A percentile compares a stretch with the other conserved stretches of the same genome.
These are phyloP conservation scores for Indri indri DNA, from an alignment of 2,113 vertebrate genomes.

Conservation along the genomic window DNA sequence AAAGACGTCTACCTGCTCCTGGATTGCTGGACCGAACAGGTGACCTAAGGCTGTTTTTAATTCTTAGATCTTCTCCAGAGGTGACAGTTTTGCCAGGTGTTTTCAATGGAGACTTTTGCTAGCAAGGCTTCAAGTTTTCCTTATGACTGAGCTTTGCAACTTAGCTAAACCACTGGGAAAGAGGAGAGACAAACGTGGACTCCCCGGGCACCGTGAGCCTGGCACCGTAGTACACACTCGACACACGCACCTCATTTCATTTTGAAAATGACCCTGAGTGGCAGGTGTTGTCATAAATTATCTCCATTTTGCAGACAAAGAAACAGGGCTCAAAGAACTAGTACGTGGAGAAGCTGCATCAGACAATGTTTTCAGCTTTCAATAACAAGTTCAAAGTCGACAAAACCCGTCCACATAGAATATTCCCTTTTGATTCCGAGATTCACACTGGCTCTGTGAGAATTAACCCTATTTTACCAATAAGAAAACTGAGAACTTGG, in stretches of 20 bases:
- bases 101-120: slow-evolving; percentile 17
- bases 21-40: not conserved
- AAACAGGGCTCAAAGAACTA: not conserved
- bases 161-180: not conserved
- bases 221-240: not conserved
- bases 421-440: not conserved
- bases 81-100: not conserved
- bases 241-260: not conserved
- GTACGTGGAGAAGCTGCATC: not conserved
- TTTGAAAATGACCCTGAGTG: not conserved
- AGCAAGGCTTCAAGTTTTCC: not conserved
- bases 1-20: not conserved
- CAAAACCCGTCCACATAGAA: not conserved
- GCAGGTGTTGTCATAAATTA: not conserved
- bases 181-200: not conserved
- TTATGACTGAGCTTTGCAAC: not conserved
- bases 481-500: not conserved
- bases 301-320: not conserved
- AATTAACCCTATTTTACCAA: not conserved
- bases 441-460: not conserved
- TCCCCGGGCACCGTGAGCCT: not conserved
- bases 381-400: not conserved
- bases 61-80: slow-evolving; percentile 38
- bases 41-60: not conserved
- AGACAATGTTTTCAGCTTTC: not conserved